Evolutionary conservation across 2,888 invertebrate species (phyloP), one percentile per base, ranked within the genome.

Genomic region (Plagiodera versicolora): DNA sequence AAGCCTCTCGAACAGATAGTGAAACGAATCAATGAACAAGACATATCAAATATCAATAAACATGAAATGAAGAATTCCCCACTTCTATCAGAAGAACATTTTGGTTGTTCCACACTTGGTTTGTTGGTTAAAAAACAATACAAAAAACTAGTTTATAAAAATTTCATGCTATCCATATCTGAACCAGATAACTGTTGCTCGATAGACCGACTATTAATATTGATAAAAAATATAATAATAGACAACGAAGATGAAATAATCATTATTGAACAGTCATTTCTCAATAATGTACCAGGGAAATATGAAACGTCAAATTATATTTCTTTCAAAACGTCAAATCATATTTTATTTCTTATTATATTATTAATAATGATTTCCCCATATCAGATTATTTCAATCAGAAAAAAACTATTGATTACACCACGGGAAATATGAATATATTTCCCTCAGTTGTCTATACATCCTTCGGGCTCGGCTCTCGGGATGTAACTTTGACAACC

Each of bases 121-220:
- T 30, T 50, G 11, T 14, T 50, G 16, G 50, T 50, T 50, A 50
- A 50, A 50, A 50, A 50, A 30, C 50, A 50, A 16, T 50, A 30
- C 11, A 50, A 50, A 30, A 50, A 50, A 50, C 18, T 44, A 17
- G 1, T 14, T 11, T 46, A 16, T 46, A 8, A 45, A 45, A 45
- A 54, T 8, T 54, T 46, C 10, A 45, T 54, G 54, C 14, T 54
- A 44, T 45, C 54, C 11, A 54, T 54, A 54, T 10, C 46, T 9
- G 54, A 54, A 54, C 54, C 54, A 28, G 46, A 54, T 54, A 54
- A 54, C 24, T 46, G 54, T 54, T 54, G 54, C 11, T 54, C 30
- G 1, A 28, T 54, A 20, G 28, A 46, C 18, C 1, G 16, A 10
- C 28, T 20, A 24, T 0, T 54, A 45, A 54, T 54, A 54, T 45